Evolutionary conservation across 1,140 invertebrate species (phyloP).

Genomic region (Radopholus similis): DNA sequence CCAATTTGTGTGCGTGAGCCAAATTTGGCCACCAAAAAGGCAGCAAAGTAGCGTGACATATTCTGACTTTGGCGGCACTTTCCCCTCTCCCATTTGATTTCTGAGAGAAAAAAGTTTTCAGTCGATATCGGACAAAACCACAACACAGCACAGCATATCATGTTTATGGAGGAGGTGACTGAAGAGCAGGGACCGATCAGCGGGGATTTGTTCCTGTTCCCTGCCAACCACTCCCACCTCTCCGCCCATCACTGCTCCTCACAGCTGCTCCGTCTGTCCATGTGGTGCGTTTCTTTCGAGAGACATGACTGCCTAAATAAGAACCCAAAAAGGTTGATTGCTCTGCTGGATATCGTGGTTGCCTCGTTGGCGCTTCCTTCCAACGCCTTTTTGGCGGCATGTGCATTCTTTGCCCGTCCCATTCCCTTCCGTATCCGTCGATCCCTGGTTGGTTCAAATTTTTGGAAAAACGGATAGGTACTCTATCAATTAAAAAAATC

Average conservation of each 20-base stretch:
- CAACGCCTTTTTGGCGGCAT: constrained; percentile 3
- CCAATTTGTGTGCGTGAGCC: no score
- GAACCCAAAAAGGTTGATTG: constrained; percentile 8
- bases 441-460: neutral
- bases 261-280: neutral
- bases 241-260: neutral
- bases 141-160: no score
- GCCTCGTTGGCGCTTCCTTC: neutral
- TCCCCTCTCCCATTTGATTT: no score
- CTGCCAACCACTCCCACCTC: neutral
- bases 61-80: no score
- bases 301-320: no score
- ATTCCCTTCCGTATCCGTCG: constrained; percentile 16
- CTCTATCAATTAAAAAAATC: neutral
- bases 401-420: neutral
- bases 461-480: neutral
- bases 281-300: constrained; percentile 9
- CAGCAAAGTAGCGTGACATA: no score
- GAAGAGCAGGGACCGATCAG: no score
- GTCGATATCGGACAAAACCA: no score
- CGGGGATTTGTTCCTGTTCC: no score
- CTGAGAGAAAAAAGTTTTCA: no score
- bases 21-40: no score
- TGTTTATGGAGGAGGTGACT: no score
- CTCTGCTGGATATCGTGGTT: constrained; percentile 17